Percentiles rank a stretch among this genome's conserved stretches.
Evolutionary conservation across 1,140 invertebrate genomes (phyloP).

Genomic region (Ceratina calcarata): DNA sequence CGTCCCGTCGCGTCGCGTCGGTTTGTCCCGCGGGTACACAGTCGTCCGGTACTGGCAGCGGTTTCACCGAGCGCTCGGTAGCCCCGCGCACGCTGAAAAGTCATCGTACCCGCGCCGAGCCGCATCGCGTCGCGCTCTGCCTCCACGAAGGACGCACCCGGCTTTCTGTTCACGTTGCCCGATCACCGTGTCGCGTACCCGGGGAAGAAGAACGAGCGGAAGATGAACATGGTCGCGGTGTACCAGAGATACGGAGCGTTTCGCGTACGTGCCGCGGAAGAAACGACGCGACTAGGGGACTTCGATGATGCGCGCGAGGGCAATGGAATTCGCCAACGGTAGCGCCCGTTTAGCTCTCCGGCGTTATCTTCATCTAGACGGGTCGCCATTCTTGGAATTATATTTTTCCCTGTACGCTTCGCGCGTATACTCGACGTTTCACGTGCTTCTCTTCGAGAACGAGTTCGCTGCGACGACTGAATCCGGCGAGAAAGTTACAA

Average conservation of each 20-base stretch:
- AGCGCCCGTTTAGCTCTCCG: too few relatives aligned
- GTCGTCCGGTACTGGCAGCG: conserved; percentile 10
- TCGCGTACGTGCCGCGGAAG: neutral
- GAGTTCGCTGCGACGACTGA: too few relatives aligned
- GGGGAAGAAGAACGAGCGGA: conserved; percentile 1
- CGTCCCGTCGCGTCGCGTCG: conserved; percentile 5
- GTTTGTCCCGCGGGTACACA: conserved; percentile 40
- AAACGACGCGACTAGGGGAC: neutral
- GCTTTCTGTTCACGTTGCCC: conserved; percentile 37
- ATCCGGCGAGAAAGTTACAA: neutral
- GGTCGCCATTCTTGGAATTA: too few relatives aligned
- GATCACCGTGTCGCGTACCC: neutral
- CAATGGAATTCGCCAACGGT: conserved; percentile 22
- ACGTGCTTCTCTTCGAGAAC: too few relatives aligned
- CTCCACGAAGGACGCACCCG: conserved; percentile 30
- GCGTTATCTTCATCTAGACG: too few relatives aligned
- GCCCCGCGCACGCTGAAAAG: conserved; percentile 22
- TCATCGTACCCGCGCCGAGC: conserved; percentile 49
- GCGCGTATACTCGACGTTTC: too few relatives aligned
- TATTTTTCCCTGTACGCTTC: too few relatives aligned
- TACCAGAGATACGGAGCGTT: neutral
- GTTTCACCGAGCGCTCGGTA: conserved; percentile 14
- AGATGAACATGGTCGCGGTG: neutral
- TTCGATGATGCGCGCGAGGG: conserved; percentile 7
- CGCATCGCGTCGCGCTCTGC: too few relatives aligned